Base-by-base conservation (phyloP, 2,888 invertebrate species). In the Sminthurides aquaticus region DNA sequence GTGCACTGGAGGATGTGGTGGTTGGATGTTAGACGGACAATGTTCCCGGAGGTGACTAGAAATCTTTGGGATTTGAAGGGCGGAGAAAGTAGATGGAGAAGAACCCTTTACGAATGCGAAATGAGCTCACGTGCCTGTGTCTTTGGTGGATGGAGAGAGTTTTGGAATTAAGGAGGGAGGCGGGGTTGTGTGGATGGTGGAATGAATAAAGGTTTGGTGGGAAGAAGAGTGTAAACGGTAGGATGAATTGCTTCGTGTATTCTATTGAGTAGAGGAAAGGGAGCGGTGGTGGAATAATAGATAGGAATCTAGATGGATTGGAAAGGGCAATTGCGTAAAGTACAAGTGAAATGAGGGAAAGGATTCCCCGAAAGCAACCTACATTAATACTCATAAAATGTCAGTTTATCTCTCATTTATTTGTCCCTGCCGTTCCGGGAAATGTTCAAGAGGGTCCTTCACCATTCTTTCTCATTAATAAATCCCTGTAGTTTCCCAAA, bases 371-470 rank as follows among this genome's bases (percentile, higher is more conserved):
- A 11, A 49, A 57, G 26, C 28, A 28, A n/a, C 34, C 18, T n/a
- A 61, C 61, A 61, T 61, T 61, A 28, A 54, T 61, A 22, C 34
- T 61, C 2, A 61, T 61, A 61, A 61, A 61, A 54, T 61, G 55
- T 61, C 61, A 61, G 22, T 60, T 52, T 60, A 52, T 54, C 29
- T 52, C 52, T 60, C 60, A 54, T 60, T 60, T 24, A 48, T 49
- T 60, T 60, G 48, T 58, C n/a, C 58, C 24, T 58, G 43, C 15
- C 43, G 43, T 34, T 15, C 43, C 43, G 43, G 43, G 15, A 34
- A 34, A 34, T 34, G 43, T 34, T 34, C 43, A 34, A 34, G 43
- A 34, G 43, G 15, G 43, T 34, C 43, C 43, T 34, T 34, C 43
- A 34, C 43, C 43, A 34, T 34, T 34, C 43, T 34, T 34, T 34